Base-by-base conservation (phyloP, 2,888 invertebrate species). In the Phragmatobia fuliginosa region DNA sequence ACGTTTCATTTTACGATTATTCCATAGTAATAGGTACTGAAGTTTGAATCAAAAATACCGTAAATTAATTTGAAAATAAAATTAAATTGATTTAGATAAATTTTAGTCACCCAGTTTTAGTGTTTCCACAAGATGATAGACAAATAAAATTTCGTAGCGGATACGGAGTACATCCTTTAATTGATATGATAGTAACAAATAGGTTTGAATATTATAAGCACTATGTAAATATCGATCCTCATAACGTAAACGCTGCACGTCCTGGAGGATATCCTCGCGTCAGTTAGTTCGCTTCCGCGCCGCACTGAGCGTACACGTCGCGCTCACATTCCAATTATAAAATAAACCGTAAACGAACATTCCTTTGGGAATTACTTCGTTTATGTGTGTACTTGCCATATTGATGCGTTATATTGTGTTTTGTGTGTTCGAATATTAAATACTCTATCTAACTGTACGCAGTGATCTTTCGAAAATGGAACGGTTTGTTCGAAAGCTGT, bases 211-310 rank as follows among this genome's bases (percentile, higher is more conserved):
- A 92, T 92, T 92, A 93, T 92, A 92, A 92, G 88, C 90, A 88
- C 89, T 91, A 94, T 93, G 92, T 94, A 92, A 92, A 94, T 94
- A 94, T 94, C 93, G 94, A 94, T 94, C 91, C 84, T 87, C 89
- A 90, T 94, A 92, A 88, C 84, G 88, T 87, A 89, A 89, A 88
- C 88, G 85, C 85, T 78, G 87, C 91, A 91, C 91, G 93, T 94
- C 92, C 92, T 93, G 91, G 87, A 93, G 94, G 94, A 94, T 90
- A 91, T 91, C 90, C 92, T 90, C 87, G 84, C 84, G 80, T 79
- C 85, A 81, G 91, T 90, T 94, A 94, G 94, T 94, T 90, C 91
- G 86, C 86, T 90, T 91, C 93, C 91, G 92, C 81, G 88, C 90
- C 91, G 92, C 92, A 81, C 72, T 79, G 87, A 88, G 92, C 91